phyloP scores from a whole-genome alignment of 2,888 invertebrate genomes.

The Lasioglossum pauxillum region DNA sequence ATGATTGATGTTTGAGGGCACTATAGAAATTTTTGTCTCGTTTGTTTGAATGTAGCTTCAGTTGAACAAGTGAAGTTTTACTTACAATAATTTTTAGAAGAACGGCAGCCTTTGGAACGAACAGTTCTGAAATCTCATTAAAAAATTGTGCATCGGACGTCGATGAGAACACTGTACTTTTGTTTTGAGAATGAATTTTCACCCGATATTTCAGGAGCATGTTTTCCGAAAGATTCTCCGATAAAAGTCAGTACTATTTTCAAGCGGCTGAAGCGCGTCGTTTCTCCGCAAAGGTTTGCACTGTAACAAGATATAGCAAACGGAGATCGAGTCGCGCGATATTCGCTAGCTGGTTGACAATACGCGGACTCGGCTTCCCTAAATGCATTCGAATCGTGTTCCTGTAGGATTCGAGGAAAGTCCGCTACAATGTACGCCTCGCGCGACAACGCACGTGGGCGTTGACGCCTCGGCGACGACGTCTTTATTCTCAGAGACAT shows the following conservation, averaged over 20 bases:
- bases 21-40: too few relatives aligned
- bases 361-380: conserved; percentile 56
- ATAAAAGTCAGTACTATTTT: neutral
- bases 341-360: conserved; percentile 58
- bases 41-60: too few relatives aligned
- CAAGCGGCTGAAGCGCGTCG: neutral
- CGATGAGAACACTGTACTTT: neutral
- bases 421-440: conserved; percentile 51
- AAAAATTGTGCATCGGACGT: too few relatives aligned
- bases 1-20: too few relatives aligned
- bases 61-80: too few relatives aligned
- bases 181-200: neutral
- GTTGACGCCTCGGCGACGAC: conserved; percentile 78
- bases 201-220: neutral
- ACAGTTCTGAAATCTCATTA: too few relatives aligned
- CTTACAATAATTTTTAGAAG: too few relatives aligned
- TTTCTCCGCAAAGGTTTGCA: conserved; percentile 29
- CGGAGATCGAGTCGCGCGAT: conserved; percentile 58
- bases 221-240: neutral
- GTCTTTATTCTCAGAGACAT: conserved; percentile 79
- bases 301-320: conserved; percentile 54
- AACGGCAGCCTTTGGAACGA: too few relatives aligned
- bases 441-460: conserved; percentile 71
- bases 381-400: conserved; percentile 61
- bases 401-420: conserved; percentile 44